Evolutionary conservation across 2,113 vertebrate genomes (phyloP).

Genomic region (Oreochromis spilurus): DNA sequence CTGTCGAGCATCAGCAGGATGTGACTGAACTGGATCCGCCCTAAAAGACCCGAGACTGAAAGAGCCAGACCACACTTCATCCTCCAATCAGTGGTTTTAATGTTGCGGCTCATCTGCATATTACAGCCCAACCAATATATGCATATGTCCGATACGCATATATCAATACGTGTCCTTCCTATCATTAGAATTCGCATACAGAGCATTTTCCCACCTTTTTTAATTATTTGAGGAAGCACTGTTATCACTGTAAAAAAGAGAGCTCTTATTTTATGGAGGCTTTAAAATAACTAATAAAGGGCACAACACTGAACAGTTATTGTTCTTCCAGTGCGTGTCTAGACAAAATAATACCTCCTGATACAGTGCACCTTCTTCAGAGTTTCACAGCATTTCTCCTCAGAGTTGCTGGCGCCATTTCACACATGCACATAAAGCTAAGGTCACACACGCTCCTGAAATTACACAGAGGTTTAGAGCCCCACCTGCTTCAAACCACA

Average conservation of each 20-base stretch:
- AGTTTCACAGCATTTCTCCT: neutral
- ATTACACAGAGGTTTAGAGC: neutral
- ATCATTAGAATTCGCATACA: neutral
- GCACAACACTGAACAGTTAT: neutral
- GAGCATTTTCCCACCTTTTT: neutral
- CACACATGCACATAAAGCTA: neutral
- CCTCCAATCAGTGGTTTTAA: neutral
- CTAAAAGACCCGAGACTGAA: neutral
- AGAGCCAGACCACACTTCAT: neutral
- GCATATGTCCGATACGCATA: neutral
- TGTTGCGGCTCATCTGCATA: neutral
- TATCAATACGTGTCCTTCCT: accelerated
- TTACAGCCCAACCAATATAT: neutral
- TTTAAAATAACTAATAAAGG: neutral
- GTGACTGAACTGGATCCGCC: neutral
- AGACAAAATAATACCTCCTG: neutral
- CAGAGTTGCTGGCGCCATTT: neutral
- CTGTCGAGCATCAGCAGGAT: neutral
- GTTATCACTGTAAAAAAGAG: neutral
- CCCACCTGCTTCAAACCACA: constrained; percentile 20
- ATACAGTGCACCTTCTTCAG: neutral
- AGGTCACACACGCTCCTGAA: neutral
- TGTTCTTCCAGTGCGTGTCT: neutral
- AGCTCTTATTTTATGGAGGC: neutral
- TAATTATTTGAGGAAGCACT: neutral